A percentile compares a stretch with the other conserved stretches of the same genome.
phyloP scores from a whole-genome alignment of 2,888 invertebrate species.

The Nymphalis c-album region DNA sequence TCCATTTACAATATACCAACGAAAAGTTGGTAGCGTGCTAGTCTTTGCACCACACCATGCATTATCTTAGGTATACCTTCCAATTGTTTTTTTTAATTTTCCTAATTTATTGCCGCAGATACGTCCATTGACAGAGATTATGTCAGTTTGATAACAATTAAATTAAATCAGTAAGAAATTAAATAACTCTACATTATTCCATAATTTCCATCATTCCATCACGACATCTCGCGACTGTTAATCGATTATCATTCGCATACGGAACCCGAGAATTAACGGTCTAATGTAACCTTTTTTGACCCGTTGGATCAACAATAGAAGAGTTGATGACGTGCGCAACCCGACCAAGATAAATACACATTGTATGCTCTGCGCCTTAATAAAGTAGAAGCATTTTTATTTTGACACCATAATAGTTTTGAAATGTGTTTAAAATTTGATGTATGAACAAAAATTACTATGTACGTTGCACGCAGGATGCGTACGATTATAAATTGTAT shows the following conservation, averaged over 20 bases:
- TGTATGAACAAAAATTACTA: conserved; percentile 30
- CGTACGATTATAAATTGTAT: conserved; percentile 18
- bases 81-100: too few relatives aligned
- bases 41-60: too few relatives aligned
- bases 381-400: conserved; percentile 14
- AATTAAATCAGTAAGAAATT: background rate
- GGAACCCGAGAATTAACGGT: conserved; percentile 28
- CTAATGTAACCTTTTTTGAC: conserved; percentile 26
- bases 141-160: background rate
- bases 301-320: conserved; percentile 38
- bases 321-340: conserved; percentile 39
- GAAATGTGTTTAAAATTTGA: conserved; percentile 40
- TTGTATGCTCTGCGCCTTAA: background rate
- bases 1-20: too few relatives aligned
- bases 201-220: too few relatives aligned
- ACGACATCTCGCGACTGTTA: conserved; percentile 5
- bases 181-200: background rate
- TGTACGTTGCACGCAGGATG: conserved; percentile 8
- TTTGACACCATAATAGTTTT: conserved; percentile 32
- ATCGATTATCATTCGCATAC: conserved; percentile 4
- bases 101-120: too few relatives aligned
- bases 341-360: conserved; percentile 29
- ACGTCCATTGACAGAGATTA: background rate
- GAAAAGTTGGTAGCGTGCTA: too few relatives aligned
- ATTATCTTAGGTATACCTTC: too few relatives aligned